These are phyloP conservation scores for Diabrotica balteata DNA, from an alignment of 2,888 invertebrate species.

Conservation along the genomic window DNA sequence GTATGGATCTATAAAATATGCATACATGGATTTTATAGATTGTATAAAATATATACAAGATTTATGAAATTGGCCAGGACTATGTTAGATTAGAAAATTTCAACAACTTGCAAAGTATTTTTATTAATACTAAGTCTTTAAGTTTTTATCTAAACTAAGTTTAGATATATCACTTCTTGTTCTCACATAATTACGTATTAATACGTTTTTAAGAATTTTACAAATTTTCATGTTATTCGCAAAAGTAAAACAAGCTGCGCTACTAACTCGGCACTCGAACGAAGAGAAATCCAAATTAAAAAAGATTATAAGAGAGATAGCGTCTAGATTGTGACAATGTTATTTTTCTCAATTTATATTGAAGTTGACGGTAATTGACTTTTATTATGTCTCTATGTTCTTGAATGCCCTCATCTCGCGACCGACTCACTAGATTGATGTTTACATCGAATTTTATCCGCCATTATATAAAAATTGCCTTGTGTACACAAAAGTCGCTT, in stretches of 20 bases:
- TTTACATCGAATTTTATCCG: constrained; percentile 19
- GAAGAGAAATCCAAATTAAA: constrained; percentile 15
- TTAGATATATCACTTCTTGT: too few relatives aligned
- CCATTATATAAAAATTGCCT: constrained; percentile 17
- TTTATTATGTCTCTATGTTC: constrained; percentile 22
- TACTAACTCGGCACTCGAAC: background rate
- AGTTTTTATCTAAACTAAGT: too few relatives aligned
- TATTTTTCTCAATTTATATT: constrained; percentile 27
- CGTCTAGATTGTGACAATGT: constrained; percentile 23
- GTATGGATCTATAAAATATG: too few relatives aligned
- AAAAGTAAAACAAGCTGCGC: background rate
- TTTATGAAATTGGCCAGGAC: too few relatives aligned
- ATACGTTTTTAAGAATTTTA: too few relatives aligned
- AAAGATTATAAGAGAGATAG: constrained; percentile 14
- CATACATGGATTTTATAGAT: too few relatives aligned
- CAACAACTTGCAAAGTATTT: too few relatives aligned
- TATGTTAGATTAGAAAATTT: too few relatives aligned
- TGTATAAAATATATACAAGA: too few relatives aligned
- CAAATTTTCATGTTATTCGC: too few relatives aligned
- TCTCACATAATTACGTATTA: too few relatives aligned
- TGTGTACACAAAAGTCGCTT: background rate
- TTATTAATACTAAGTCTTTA: too few relatives aligned
- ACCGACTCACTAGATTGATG: constrained; percentile 13
- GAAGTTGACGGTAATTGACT: constrained; percentile 20
- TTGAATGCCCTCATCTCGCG: constrained; percentile 18